These are phyloP conservation scores for Paramormyrops kingsleyae DNA, from an alignment of 2,113 vertebrate species.

Conservation along the genomic window DNA sequence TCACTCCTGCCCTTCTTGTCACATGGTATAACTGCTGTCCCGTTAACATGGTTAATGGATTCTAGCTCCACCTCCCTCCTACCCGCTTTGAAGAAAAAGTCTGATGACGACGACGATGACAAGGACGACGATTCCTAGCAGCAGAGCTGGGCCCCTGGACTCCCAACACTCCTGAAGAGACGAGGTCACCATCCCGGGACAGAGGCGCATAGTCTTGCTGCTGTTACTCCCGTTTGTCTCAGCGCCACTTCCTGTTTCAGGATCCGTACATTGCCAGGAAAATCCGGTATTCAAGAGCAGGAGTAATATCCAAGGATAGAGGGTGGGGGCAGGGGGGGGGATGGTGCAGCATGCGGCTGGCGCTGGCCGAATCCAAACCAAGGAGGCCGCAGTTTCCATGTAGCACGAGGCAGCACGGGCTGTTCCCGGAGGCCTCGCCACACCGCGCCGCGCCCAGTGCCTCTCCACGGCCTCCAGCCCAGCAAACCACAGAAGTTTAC, in stretches of 20 bases:
- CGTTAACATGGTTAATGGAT: neutral
- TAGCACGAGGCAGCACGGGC: slow-evolving; percentile 26
- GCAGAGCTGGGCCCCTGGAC: neutral
- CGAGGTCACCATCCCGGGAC: neutral
- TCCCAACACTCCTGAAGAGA: neutral
- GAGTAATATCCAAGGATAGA: neutral
- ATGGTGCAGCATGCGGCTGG: slow-evolving; percentile 26
- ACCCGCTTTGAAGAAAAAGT: neutral
- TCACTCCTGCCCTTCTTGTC: neutral
- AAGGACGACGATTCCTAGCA: neutral
- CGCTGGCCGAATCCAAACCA: slow-evolving; percentile 31
- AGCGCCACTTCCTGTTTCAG: neutral
- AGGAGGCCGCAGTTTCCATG: slow-evolving; percentile 31
- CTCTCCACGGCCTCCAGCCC: slow-evolving; percentile 3
- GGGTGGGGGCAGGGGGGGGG: slow-evolving; percentile 23
- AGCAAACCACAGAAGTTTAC: slow-evolving; percentile 29
- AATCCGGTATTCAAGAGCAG: slow-evolving; percentile 9
- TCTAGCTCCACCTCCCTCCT: neutral
- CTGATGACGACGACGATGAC: neutral
- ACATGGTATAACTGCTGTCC: neutral
- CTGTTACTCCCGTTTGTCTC: neutral
- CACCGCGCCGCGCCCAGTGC: neutral
- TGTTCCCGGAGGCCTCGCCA: slow-evolving; percentile 12
- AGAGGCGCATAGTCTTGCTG: neutral
- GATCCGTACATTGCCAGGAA: neutral